Evolutionary conservation across 2,113 vertebrate species (phyloP).

Genomic region (Scomber colias): DNA sequence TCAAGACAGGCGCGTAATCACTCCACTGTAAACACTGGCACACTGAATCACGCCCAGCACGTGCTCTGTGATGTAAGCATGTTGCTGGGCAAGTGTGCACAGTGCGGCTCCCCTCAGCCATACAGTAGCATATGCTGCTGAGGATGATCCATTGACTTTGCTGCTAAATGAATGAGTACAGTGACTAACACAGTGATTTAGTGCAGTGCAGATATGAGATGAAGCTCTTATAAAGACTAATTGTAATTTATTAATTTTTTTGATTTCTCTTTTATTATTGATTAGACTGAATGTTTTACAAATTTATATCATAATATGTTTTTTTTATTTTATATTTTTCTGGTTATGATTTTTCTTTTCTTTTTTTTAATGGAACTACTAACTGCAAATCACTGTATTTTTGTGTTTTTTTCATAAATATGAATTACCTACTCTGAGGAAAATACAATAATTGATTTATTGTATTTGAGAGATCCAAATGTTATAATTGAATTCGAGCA

Average conservation of each 20-base stretch:
- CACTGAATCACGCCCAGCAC: constrained; percentile 79
- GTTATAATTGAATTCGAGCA: constrained; percentile 34
- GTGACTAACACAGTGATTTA: constrained; percentile 53
- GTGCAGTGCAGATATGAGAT: constrained; percentile 59
- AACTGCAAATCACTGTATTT: background rate
- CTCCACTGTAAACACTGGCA: constrained; percentile 80
- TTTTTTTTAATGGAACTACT: background rate
- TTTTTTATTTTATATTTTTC: background rate
- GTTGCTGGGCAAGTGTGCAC: constrained; percentile 85
- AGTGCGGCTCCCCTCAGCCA: constrained; percentile 70
- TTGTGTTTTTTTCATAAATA: background rate
- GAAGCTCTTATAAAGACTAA: constrained; percentile 9
- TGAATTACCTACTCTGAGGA: background rate
- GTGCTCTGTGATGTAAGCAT: constrained; percentile 84
- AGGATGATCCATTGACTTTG: constrained; percentile 73
- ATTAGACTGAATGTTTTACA: background rate
- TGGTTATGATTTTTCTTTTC: too few relatives aligned
- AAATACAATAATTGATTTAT: constrained; percentile 35
- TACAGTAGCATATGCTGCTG: constrained; percentile 78
- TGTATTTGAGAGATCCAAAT: constrained; percentile 29
- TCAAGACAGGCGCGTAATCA: constrained; percentile 74
- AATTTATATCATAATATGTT: background rate
- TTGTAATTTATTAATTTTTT: constrained; percentile 16
- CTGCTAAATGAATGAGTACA: constrained; percentile 63
- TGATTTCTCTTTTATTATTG: background rate